Percentiles rank a stretch among this genome's conserved stretches.
Evolutionary conservation across 2,888 invertebrate genomes (phyloP).

Genomic region (Chloroclystis v-ata): DNA sequence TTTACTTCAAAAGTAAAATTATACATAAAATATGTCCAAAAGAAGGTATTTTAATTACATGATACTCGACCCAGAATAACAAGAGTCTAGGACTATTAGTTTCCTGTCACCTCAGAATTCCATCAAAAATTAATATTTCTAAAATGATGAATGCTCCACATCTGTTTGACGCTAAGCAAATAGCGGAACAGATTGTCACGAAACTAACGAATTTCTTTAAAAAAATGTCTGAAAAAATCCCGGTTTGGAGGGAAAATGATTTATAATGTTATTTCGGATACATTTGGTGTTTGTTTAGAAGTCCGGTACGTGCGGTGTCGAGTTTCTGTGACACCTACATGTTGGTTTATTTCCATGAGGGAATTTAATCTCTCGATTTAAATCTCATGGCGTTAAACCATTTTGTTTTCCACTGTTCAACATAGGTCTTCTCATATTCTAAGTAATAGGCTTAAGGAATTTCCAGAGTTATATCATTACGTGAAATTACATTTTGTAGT

Average conservation of each 20-base stretch:
- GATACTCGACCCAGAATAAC: constrained; percentile 28
- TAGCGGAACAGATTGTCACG: constrained; percentile 77
- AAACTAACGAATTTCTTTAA: constrained; percentile 70
- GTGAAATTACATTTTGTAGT: too few relatives aligned
- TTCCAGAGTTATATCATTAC: too few relatives aligned
- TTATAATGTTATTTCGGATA: constrained; percentile 74
- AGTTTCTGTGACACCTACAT: constrained; percentile 46
- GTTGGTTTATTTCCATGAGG: constrained; percentile 39
- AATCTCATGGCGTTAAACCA: too few relatives aligned
- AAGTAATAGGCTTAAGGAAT: too few relatives aligned
- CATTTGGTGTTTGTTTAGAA: constrained; percentile 63
- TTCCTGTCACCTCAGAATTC: constrained; percentile 44
- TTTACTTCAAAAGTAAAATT: too few relatives aligned
- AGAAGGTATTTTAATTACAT: constrained; percentile 5
- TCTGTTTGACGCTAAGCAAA: constrained; percentile 74
- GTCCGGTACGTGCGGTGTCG: constrained; percentile 50
- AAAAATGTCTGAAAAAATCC: constrained; percentile 62
- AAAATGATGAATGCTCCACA: constrained; percentile 65
- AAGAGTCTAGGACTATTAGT: constrained; percentile 45
- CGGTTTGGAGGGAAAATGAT: constrained; percentile 60
- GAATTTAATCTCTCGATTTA: constrained; percentile 1
- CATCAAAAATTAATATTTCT: constrained; percentile 54
- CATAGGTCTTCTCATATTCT: too few relatives aligned
- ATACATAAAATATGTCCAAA: too few relatives aligned
- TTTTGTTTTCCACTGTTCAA: too few relatives aligned